Base-by-base conservation (phyloP, 2,797 vertebrate genomes). In the Anomalospiza imberbis region DNA sequence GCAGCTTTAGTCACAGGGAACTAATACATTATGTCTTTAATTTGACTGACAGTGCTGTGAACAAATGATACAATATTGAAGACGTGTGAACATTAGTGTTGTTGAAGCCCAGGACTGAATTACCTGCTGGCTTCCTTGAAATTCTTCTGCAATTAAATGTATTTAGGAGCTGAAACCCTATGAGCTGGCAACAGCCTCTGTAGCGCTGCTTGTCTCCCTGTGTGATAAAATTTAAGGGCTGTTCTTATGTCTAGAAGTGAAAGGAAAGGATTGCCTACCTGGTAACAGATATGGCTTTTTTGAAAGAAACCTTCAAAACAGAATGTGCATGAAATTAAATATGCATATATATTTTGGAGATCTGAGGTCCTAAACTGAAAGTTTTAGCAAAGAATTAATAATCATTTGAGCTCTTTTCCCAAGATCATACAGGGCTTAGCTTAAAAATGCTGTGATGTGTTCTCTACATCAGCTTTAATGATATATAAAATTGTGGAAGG, bases 351-450 rank as follows among this genome's bases (percentile, higher is more conserved):
- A 26, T 68, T 83, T 89, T 83, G 47, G 32, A 80, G 6, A 24
- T 22, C 12, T 76, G 44, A 86, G 8, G 4, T 65, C 26, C 53
- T 60, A 42, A 25, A 68, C 4, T 21, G 24, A 32, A 62, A 78
- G 32, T 78, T 84, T 79, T 62, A 67, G 5, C 28, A 61, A 88
- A 71, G 6, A 80, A 73, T 31, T 57, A 54, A 25, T 32, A 36
- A 34, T 60, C 0, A 17, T 75, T 90, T 79, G 26, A 66, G 11
- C 2, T 76, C 28, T 36, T 72, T n/a, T 67, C 29, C 12, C 6
- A 2, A 28, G 7, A 40, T n/a, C 0, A 0, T 19, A 6, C 6
- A 36, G 4, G 22, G 2, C 53, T 85, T 67, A 44, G 4, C 48
- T 88, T 58, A 68, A 13, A 91, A 78, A 60, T 48, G 5, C 5